Evolutionary conservation across 1,140 invertebrate species (phyloP).

Genomic region (Heliconius himera): DNA sequence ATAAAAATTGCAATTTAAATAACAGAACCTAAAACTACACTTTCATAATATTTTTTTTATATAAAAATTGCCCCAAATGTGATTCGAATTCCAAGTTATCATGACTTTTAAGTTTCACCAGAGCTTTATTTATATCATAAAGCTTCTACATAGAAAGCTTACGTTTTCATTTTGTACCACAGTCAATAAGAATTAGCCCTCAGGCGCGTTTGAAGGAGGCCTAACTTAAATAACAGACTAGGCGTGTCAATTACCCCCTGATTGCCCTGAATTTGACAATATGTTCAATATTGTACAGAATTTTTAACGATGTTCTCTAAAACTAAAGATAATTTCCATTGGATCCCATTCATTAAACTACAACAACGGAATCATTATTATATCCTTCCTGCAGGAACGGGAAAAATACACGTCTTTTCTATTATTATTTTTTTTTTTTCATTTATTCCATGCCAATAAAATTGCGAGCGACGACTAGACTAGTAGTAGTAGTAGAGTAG

Average conservation of each 20-base stretch:
- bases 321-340: no score
- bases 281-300: background rate
- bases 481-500: no score
- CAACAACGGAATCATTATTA: no score
- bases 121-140: background rate
- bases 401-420: background rate
- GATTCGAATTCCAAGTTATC: background rate
- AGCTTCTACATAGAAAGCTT: background rate
- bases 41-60: background rate
- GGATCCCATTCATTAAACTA: no score
- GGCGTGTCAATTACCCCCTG: slow-evolving; percentile 48
- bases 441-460: background rate
- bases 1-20: no score
- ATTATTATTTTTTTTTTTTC: background rate
- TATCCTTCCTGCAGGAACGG: no score
- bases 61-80: background rate
- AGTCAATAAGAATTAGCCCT: slow-evolving; percentile 48
- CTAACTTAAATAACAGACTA: slow-evolving; percentile 49
- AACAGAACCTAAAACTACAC: no score
- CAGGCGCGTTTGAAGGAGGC: slow-evolving; percentile 40
- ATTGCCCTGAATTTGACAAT: slow-evolving; percentile 40
- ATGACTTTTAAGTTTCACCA: background rate
- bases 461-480: no score
- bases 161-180: slow-evolving; percentile 30
- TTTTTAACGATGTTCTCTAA: no score